phyloP scores from a whole-genome alignment of 2,113 vertebrate genomes.

The Myotis yumanensis region DNA sequence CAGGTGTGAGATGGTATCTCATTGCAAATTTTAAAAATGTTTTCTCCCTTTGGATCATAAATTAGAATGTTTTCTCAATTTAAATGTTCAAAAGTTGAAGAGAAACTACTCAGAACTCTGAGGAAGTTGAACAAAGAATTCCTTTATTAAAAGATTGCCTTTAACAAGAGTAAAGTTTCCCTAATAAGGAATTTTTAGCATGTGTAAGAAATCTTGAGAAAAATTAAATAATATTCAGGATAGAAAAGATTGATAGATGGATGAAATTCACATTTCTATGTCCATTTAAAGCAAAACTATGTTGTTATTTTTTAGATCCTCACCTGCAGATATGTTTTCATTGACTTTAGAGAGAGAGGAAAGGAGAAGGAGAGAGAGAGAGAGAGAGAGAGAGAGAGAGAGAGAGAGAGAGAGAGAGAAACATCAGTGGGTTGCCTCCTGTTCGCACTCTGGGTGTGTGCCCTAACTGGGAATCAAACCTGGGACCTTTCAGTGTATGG shows the following conservation, averaged over 20 bases:
- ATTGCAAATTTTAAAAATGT: background rate
- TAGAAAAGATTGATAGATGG: background rate
- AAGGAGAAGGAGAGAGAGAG: background rate
- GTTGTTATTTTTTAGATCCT: background rate
- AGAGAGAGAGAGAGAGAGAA: background rate
- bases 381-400: background rate
- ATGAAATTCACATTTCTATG: background rate
- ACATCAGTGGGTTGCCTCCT: background rate
- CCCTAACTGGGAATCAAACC: background rate
- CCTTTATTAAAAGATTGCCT: background rate
- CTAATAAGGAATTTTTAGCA: background rate
- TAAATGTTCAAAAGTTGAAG: constrained; percentile 15
- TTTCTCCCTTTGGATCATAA: background rate
- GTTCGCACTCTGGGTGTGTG: background rate
- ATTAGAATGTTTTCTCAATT: constrained; percentile 26
- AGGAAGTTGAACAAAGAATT: background rate
- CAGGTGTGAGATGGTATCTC: too few relatives aligned
- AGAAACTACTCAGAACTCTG: background rate
- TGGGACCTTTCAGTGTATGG: background rate
- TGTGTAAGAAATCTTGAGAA: background rate
- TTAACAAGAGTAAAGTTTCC: background rate
- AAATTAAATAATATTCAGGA: background rate
- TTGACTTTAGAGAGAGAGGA: background rate
- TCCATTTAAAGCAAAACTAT: background rate
- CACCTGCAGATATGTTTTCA: background rate